Conservation (phyloP, 2,888 invertebrate genomes). For the Hemicrepidius hirtus region DNA sequence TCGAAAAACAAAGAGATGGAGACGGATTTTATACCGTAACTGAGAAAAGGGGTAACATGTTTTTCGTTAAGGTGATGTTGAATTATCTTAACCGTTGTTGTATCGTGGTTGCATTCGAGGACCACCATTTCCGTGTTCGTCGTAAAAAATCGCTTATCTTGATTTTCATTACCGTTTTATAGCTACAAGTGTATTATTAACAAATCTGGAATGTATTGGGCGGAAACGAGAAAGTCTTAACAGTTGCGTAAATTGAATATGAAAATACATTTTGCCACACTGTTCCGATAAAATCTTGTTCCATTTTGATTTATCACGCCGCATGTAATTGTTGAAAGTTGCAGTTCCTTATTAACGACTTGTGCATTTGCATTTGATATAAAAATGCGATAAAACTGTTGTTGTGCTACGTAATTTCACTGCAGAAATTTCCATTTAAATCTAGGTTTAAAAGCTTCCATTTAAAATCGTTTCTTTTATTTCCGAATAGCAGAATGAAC, state of each 20-base stretch:
- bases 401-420: not conserved
- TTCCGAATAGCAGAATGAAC: too few species aligned
- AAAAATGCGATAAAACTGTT: not conserved
- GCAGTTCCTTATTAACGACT: not conserved
- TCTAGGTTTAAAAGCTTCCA: too few species aligned
- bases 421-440: not conserved
- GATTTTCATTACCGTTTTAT: conserved; percentile 21
- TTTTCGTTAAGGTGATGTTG: not conserved
- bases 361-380: not conserved
- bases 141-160: conserved; percentile 7
- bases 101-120: conserved; percentile 11
- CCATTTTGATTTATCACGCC: conserved; percentile 15
- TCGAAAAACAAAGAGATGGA: not conserved
- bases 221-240: conserved; percentile 10
- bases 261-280: conserved; percentile 7
- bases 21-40: not conserved
- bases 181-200: conserved; percentile 22
- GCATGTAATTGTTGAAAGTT: not conserved
- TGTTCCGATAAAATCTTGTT: conserved; percentile 8
- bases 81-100: conserved; percentile 1
- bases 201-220: conserved; percentile 19
- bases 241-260: conserved; percentile 10
- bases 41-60: not conserved
- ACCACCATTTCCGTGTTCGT: conserved; percentile 10
- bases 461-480: too few species aligned